Evolutionary conservation across 2,113 vertebrate species (phyloP).

Genomic region (Gnathonemus echidnorhynchus): DNA sequence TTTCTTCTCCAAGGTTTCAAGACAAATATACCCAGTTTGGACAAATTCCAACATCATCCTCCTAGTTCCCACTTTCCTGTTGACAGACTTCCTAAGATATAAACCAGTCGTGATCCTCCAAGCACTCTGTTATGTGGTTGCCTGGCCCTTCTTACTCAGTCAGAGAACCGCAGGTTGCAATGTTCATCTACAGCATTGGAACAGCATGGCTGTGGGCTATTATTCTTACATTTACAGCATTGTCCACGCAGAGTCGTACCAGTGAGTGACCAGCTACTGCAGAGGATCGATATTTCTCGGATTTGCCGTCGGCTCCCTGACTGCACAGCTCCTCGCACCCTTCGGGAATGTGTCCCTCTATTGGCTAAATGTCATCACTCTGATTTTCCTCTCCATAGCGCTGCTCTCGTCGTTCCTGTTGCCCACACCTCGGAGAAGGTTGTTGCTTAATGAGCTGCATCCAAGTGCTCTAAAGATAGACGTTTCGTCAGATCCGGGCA

Average conservation of each 20-base stretch:
- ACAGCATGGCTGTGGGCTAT: slow-evolving; percentile 69
- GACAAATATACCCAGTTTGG: slow-evolving; percentile 73
- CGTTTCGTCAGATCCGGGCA: not conserved
- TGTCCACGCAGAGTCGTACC: slow-evolving; percentile 61
- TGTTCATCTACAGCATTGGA: slow-evolving; percentile 69
- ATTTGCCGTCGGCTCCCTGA: slow-evolving; percentile 62
- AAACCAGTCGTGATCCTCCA: slow-evolving; percentile 75
- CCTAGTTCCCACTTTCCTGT: slow-evolving; percentile 70
- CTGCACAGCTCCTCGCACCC: slow-evolving; percentile 66
- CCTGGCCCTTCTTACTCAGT: slow-evolving; percentile 70
- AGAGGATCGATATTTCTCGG: slow-evolving; percentile 67
- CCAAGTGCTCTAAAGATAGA: slow-evolving; percentile 20
- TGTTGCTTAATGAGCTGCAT: slow-evolving; percentile 56
- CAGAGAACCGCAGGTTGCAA: slow-evolving; percentile 56
- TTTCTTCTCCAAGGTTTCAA: slow-evolving; percentile 57
- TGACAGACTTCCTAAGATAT: slow-evolving; percentile 74
- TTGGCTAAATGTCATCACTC: slow-evolving; percentile 66
- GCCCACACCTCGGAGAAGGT: slow-evolving; percentile 69
- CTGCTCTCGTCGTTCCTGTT: slow-evolving; percentile 68
- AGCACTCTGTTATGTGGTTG: slow-evolving; percentile 62
- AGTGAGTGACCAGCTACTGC: slow-evolving; percentile 75
- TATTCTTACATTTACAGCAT: slow-evolving; percentile 76
- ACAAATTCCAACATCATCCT: slow-evolving; percentile 70
- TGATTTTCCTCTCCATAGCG: slow-evolving; percentile 65
- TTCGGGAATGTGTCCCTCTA: slow-evolving; percentile 60